Percentiles rank a stretch among this genome's conserved stretches.
Evolutionary conservation across 2,888 invertebrate genomes (phyloP).

Genomic region (Drosophila mercatorum): DNA sequence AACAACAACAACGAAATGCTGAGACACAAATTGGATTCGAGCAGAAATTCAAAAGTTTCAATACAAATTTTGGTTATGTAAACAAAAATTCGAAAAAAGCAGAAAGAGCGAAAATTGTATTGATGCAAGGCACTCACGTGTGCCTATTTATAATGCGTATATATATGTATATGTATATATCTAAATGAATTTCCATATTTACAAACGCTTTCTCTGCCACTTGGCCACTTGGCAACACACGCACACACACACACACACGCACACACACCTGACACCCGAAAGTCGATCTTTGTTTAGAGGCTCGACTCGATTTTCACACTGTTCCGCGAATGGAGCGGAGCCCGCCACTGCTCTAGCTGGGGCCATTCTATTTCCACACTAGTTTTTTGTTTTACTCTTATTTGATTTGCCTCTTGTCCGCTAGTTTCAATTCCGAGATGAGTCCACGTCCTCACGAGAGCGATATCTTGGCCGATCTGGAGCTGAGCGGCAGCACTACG

Average conservation of each 20-base stretch:
- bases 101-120: slow-evolving; percentile 7
- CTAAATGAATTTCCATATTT: not conserved
- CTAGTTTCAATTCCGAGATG: slow-evolving; percentile 34
- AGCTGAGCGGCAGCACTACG: slow-evolving; percentile 29
- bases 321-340: slow-evolving; percentile 24
- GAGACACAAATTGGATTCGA: slow-evolving; percentile 3
- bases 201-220: slow-evolving; percentile 18
- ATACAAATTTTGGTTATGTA: slow-evolving; percentile 46
- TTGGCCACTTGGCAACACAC: slow-evolving; percentile 12
- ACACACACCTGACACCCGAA: not conserved
- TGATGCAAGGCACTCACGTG: slow-evolving; percentile 14
- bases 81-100: slow-evolving; percentile 34
- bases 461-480: slow-evolving; percentile 45
- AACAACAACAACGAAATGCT: not conserved
- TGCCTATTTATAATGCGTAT: slow-evolving; percentile 3
- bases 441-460: slow-evolving; percentile 64
- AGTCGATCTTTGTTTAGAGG: slow-evolving; percentile 36
- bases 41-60: slow-evolving; percentile 11
- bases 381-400: no score
- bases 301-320: slow-evolving; percentile 51
- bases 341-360: not conserved
- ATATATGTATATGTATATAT: not conserved
- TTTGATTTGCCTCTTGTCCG: not conserved
- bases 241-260: not conserved
- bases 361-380: no score